A percentile compares a stretch with the other conserved stretches of the same genome.
phyloP scores from a whole-genome alignment of 2,797 vertebrate species.

The Myotis vivesi region DNA sequence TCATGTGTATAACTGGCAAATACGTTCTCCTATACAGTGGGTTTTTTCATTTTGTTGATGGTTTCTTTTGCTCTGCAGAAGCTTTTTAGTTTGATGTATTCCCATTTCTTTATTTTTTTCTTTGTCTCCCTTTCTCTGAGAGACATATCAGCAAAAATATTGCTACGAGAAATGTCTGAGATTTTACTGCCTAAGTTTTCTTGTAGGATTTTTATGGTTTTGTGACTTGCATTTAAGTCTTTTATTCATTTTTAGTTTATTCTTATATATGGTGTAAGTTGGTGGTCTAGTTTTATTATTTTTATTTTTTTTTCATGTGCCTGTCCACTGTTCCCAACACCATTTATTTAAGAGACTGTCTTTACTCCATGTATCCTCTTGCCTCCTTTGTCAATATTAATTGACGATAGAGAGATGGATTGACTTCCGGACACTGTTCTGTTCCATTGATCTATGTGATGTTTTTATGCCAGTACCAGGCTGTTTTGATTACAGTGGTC shows the following conservation, averaged over 20 bases:
- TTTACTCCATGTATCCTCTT: background rate
- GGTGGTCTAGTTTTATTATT: background rate
- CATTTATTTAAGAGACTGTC: background rate
- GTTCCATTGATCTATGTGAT: background rate
- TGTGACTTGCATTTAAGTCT: background rate
- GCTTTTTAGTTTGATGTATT: background rate
- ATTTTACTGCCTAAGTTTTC: background rate
- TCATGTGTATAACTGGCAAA: background rate
- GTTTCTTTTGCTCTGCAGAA: background rate
- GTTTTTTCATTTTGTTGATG: background rate
- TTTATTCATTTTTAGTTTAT: background rate
- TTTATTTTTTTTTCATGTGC: background rate
- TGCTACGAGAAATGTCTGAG: background rate
- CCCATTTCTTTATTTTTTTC: background rate
- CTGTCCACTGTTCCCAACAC: background rate
- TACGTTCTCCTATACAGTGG: background rate
- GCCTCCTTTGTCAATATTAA: background rate
- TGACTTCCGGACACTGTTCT: background rate
- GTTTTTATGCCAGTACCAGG: background rate
- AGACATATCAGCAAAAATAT: background rate
- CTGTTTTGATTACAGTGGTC: background rate
- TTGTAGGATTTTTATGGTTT: background rate
- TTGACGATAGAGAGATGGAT: background rate
- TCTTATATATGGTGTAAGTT: background rate
- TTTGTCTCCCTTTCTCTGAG: background rate